Evolutionary conservation across 2,888 invertebrate genomes (phyloP), one percentile per base, ranked within the genome.

Genomic region (Muscina levida): DNA sequence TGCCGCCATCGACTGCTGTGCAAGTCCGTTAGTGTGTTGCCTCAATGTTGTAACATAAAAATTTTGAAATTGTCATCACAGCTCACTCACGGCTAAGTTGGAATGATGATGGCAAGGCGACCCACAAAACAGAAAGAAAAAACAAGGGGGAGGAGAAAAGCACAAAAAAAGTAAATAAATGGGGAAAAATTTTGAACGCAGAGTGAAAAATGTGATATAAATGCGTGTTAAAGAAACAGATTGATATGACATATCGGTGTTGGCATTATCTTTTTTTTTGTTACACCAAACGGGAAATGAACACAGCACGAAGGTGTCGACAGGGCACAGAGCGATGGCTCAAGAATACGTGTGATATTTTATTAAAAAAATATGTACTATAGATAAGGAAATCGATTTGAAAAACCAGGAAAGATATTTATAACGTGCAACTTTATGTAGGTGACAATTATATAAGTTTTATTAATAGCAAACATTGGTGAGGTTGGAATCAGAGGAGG

Each of bases 241-340:
- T 76, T 72, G 68, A 73, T 56, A 66, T 66, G 68, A 77, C 65
- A 48, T 73, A 51, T 73, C 46, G 39, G 62, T 62, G 57, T n/a
- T 15, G 17, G 65, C 53, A 48, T 19, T 48, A 5, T 46, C 46
- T 5, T 48, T 17, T n/a, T n/a, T n/a, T n/a, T n/a, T n/a, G n/a
- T n/a, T n/a, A n/a, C n/a, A n/a, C 53, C 53, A 53, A 53, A 24
- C 4, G 31, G 31, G 31, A 19, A 53, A 53, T 17, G 10, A 8
- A 19, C 17, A 53, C 51, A 53, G 2, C 5, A 53, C 24, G 46
- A 17, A n/a, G n/a, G n/a, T n/a, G n/a, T n/a, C n/a, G n/a, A 19
- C 17, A 53, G 19, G 24, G 2, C 5, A 53, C 24, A 17, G 8
- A n/a, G 5, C 17, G 15, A 46, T n/a, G 46, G 46, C 17, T n/a